These are phyloP conservation scores for Geophilus truncorum DNA, from an alignment of 2,888 invertebrate species.

Conservation along the genomic window DNA sequence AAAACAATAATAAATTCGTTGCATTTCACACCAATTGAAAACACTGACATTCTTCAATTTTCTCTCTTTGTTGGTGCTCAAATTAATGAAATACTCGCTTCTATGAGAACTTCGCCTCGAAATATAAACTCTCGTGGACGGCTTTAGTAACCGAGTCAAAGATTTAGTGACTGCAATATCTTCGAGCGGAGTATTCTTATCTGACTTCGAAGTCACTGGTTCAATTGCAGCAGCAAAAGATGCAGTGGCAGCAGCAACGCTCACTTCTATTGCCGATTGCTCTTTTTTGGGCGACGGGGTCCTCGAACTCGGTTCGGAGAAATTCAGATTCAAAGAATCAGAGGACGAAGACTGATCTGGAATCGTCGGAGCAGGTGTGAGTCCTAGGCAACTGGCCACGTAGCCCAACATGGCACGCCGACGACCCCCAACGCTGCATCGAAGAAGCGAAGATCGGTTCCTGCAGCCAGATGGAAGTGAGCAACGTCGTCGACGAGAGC, in stretches of 20 bases:
- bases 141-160: not conserved
- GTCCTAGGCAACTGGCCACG: not conserved
- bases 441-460: not conserved
- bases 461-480: not conserved
- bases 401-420: slow-evolving; percentile 11
- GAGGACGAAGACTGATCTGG: not conserved
- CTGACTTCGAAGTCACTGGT: not conserved
- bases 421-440: not conserved
- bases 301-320: not conserved
- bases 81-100: not conserved
- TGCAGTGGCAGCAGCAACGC: not conserved
- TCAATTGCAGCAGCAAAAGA: not conserved
- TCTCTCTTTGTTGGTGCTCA: not conserved
- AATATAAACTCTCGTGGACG: not conserved
- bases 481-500: not conserved
- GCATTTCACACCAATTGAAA: not conserved
- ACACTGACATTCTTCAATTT: not conserved
- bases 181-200: not conserved
- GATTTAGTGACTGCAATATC: not conserved
- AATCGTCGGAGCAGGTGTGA: not conserved
- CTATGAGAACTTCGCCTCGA: not conserved
- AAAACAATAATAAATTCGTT: not conserved
- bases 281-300: not conserved
- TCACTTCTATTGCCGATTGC: not conserved
- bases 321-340: not conserved